A percentile compares a stretch with the other conserved stretches of the same genome.
These are phyloP conservation scores for Yponomeuta malinellus DNA, from an alignment of 2,888 invertebrate species.

Conservation along the genomic window DNA sequence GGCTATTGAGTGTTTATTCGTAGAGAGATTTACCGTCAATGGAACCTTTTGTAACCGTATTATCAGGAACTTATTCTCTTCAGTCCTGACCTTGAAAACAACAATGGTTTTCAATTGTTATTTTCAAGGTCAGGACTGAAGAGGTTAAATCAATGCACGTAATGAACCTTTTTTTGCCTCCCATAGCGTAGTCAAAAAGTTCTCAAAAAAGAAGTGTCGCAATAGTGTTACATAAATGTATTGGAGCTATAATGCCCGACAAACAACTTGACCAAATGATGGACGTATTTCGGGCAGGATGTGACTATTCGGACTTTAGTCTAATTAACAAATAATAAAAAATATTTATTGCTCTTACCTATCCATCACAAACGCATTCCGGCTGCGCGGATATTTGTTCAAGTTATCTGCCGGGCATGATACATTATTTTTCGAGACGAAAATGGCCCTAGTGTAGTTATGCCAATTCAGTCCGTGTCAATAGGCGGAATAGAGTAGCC, in stretches of 20 bases:
- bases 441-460: neutral
- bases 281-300: too few species aligned
- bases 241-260: neutral
- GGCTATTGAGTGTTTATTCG: constrained; percentile 20
- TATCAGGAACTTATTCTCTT: constrained; percentile 7
- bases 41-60: constrained; percentile 3
- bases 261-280: too few species aligned
- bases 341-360: too few species aligned
- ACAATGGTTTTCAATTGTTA: too few species aligned
- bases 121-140: too few species aligned
- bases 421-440: neutral
- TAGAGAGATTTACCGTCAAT: constrained; percentile 10
- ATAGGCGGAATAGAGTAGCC: constrained; percentile 22
- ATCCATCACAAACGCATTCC: too few species aligned
- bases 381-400: too few species aligned
- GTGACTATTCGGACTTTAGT: too few species aligned
- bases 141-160: neutral
- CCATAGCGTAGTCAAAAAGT: neutral
- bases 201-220: neutral
- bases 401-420: neutral
- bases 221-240: neutral
- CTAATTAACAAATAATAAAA: too few species aligned
- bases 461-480: neutral
- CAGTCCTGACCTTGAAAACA: too few species aligned
- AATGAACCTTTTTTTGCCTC: neutral